Evolutionary conservation across 2,113 vertebrate genomes (phyloP), one percentile per base, ranked within the genome.

Genomic region (Limanda limanda): DNA sequence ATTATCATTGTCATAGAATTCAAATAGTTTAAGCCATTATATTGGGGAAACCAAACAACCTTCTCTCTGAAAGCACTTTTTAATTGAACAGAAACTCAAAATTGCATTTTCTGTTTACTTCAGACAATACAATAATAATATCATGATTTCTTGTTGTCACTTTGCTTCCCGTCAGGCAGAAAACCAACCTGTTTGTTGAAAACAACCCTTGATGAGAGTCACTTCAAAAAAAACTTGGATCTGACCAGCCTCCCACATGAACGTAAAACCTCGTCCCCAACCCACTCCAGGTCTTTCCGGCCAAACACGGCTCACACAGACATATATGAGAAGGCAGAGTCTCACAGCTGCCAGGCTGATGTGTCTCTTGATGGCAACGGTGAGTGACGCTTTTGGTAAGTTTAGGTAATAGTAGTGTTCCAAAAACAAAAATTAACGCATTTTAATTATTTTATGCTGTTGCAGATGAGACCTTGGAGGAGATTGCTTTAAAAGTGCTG

Each of bases 261-360:
- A 8, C 1, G 2, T 15, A 5, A 9, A 54, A 54, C 51, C 51
- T 21, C 51, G 20, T 54, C 51, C 69, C 21, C 66, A 0, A 18
- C 0, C 14, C 8, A 86, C 68, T 76, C 87, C 9, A 72, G 51
- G 12, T 76, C 82, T 47, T 79, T 87, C 25, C 25, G 2, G 2
- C 74, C 84, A 42, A 77, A 14, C 56, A 80, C 77, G 0, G 12
- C 42, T 51, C 11, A 45, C 17, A 58, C 35, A 45, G 64, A 76
- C 12, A 31, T 31, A 42, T 23, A 14, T n/a, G 20, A 21, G 20
- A 2, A 20, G n/a, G n/a, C 13, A n/a, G 31, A 31, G 31, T 10
- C 20, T 20, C 18, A 9, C 4, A n/a, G 14, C 14, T 11, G 10
- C 48, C 6, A 7, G 51, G 14, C 10, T 42, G 40, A 13, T 42